Evolutionary conservation across 2,113 vertebrate genomes (phyloP).

Genomic region (Cercopithecus mona): DNA sequence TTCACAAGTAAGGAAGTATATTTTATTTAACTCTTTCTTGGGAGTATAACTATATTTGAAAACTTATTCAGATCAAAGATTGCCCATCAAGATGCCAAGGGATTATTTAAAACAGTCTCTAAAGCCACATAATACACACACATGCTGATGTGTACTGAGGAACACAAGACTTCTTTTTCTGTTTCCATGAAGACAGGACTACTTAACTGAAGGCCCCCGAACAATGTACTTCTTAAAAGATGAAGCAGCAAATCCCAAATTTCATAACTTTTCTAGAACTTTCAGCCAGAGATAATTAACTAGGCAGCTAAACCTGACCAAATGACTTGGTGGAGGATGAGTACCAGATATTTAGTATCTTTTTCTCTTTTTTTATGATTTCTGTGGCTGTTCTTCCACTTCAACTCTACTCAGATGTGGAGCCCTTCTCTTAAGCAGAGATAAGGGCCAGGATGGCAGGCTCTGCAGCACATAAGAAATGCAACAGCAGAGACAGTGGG

Average conservation of each 20-base stretch:
- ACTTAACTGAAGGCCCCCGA: neutral
- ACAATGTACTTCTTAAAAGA: slow-evolving; percentile 44
- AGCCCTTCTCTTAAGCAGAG: slow-evolving; percentile 1
- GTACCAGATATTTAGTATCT: neutral
- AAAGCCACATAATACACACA: neutral
- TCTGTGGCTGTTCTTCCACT: slow-evolving; percentile 25
- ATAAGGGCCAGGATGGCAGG: slow-evolving; percentile 1
- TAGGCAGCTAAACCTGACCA: slow-evolving; percentile 23
- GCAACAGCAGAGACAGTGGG: neutral
- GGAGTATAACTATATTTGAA: slow-evolving; percentile 50
- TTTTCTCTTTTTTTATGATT: neutral
- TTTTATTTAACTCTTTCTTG: slow-evolving; percentile 66
- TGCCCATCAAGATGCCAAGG: neutral
- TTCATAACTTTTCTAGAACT: slow-evolving; percentile 21
- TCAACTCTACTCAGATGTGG: slow-evolving; percentile 21
- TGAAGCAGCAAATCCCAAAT: neutral
- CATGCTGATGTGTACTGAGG: neutral
- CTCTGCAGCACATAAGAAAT: slow-evolving; percentile 19
- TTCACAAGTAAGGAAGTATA: slow-evolving; percentile 50
- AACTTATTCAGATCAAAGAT: slow-evolving; percentile 50
- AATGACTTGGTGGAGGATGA: slow-evolving; percentile 12
- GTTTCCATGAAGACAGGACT: neutral
- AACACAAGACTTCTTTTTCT: slow-evolving; percentile 14
- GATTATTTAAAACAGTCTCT: slow-evolving; percentile 55
- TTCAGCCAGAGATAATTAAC: slow-evolving; percentile 24